phyloP scores from a whole-genome alignment of 2,797 vertebrate genomes.

The Brotula barbata region DNA sequence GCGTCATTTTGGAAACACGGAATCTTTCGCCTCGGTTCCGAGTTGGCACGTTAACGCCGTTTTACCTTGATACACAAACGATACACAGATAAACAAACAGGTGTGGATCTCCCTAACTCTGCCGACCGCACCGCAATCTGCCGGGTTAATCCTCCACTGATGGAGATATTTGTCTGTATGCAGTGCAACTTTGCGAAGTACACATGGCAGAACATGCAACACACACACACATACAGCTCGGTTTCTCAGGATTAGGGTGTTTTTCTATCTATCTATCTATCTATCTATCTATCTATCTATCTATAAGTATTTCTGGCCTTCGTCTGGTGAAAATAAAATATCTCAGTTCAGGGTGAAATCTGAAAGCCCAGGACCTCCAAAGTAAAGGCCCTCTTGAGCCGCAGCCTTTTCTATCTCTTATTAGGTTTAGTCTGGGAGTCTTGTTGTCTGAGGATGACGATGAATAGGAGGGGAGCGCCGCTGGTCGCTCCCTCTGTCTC shows the following conservation, averaged over 20 bases:
- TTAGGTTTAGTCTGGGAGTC: constrained; percentile 62
- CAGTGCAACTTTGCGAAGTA: neutral
- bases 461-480: constrained; percentile 56
- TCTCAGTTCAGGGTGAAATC: too few species aligned
- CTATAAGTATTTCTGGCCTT: too few species aligned
- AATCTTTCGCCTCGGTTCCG: constrained; percentile 7
- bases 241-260: too few species aligned
- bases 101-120: constrained; percentile 25
- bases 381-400: constrained; percentile 56
- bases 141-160: constrained; percentile 12
- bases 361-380: too few species aligned
- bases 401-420: constrained; percentile 62
- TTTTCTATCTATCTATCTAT: too few species aligned
- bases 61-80: neutral
- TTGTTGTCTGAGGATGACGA: constrained; percentile 59
- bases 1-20: constrained; percentile 51
- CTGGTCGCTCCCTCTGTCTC: constrained; percentile 50
- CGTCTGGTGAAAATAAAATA: too few species aligned
- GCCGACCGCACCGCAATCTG: constrained; percentile 13
- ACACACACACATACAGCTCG: neutral
- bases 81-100: constrained; percentile 29
- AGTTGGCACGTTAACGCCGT: too few species aligned
- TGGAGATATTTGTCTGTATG: constrained; percentile 23
- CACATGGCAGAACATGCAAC: neutral
- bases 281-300: too few species aligned